These are phyloP conservation scores for Pissodes strobi DNA, from an alignment of 1,140 invertebrate genomes.

Conservation along the genomic window DNA sequence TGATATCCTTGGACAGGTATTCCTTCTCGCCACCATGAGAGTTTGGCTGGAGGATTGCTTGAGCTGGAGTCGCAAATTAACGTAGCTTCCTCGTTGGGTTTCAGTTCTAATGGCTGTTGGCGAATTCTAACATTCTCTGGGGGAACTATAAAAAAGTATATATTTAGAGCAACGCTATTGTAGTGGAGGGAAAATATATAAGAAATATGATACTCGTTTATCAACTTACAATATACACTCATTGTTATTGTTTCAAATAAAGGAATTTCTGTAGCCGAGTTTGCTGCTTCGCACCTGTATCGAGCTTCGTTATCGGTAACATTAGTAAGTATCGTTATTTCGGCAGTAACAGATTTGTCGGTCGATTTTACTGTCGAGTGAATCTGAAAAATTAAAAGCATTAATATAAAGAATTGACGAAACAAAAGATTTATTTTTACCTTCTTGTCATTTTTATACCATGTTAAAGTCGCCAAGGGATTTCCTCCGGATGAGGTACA, in stretches of 20 bases:
- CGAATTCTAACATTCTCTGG: conserved; percentile 84
- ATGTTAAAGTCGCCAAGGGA: conserved; percentile 85
- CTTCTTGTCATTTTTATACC: conserved; percentile 86
- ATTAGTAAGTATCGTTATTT: conserved; percentile 83
- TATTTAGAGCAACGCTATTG: too few species aligned
- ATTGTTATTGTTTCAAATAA: conserved; percentile 80
- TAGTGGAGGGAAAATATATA: too few species aligned
- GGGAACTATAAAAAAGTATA: too few species aligned
- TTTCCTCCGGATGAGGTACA: conserved; percentile 94
- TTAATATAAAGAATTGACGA: too few species aligned
- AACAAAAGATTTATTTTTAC: too few species aligned
- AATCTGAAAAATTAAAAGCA: conserved; percentile 65
- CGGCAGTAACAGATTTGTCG: conserved; percentile 82
- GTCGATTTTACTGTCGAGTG: conserved; percentile 68
- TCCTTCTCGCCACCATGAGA: conserved; percentile 90
- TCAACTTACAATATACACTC: conserved; percentile 90
- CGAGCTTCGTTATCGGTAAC: conserved; percentile 89
- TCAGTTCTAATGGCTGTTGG: conserved; percentile 75
- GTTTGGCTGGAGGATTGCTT: conserved; percentile 88
- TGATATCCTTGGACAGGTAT: conserved; percentile 74
- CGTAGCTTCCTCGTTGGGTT: conserved; percentile 75
- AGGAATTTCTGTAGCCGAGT: conserved; percentile 87
- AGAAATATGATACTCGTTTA: too few species aligned
- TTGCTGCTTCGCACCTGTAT: conserved; percentile 90
- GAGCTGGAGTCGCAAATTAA: conserved; percentile 89